These are phyloP conservation scores for Paratilapia polleni DNA, from an alignment of 2,113 vertebrate species.

Conservation along the genomic window DNA sequence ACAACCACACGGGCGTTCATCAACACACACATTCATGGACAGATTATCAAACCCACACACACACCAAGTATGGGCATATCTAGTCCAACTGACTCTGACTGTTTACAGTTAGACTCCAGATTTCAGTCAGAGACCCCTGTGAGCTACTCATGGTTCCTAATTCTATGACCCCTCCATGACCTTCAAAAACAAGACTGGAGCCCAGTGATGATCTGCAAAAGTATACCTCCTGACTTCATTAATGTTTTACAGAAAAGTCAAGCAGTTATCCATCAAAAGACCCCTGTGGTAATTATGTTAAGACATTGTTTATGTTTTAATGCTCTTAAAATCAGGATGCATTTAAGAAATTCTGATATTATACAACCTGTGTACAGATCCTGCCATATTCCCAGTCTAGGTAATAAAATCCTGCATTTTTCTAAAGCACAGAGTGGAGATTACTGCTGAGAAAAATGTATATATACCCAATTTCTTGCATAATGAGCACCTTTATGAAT, in stretches of 20 bases:
- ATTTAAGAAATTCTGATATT: background rate
- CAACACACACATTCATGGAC: background rate
- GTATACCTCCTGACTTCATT: background rate
- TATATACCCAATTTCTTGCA: background rate
- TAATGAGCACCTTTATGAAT: background rate
- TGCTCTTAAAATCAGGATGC: background rate
- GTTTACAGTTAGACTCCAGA: conserved; percentile 35
- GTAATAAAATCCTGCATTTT: conserved; percentile 1
- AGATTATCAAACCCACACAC: background rate
- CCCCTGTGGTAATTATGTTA: background rate
- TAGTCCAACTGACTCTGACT: background rate
- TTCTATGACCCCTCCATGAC: conserved; percentile 7
- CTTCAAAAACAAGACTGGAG: background rate
- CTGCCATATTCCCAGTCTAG: background rate
- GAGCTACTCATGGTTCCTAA: conserved; percentile 8
- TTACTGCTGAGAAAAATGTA: background rate
- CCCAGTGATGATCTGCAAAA: background rate
- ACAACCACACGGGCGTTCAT: background rate
- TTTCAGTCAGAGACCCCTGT: conserved; percentile 18
- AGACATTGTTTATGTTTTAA: background rate
- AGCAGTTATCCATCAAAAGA: background rate
- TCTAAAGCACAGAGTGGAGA: background rate
- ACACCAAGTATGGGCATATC: background rate
- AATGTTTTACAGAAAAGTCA: background rate
- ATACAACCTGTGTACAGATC: background rate